Base-by-base conservation (phyloP, 2,888 invertebrate genomes). In the Andrena dorsata region DNA sequence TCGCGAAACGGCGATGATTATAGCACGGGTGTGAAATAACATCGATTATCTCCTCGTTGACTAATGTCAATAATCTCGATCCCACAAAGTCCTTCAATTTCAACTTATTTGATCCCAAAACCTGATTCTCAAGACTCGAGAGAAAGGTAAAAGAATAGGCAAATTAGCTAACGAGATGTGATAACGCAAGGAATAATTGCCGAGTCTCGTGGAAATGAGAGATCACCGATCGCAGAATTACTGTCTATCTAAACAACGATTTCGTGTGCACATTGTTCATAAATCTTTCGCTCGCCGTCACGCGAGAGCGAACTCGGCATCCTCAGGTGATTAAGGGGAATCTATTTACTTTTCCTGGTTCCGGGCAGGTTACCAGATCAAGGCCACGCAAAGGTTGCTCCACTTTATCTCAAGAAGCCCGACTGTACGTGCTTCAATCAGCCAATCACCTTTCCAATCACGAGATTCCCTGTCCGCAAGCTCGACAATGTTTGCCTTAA, bases 371-470 rank as follows among this genome's bases (percentile, higher is more conserved):
- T 71, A 65, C 72, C 60, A 70, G 82, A 88, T 88, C 86, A 88
- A 88, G 88, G 88, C 78, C 88, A 83, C 69, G 74, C 72, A 85
- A 88, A 88, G 86, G 80, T 80, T 85, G 86, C 86, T 85, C 86
- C 84, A 88, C 84, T 88, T 88, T 84, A 73, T 32, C 58, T n/a
- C 30, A 56, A 41, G 30, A 32, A 72, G 63, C 72, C 71, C 49
- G 10, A 58, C 41, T 41, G 41, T 30, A 70, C 26, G 68, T 28
- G 64, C 20, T 28, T 41, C 63, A 53, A 23, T 13, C 49, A 56
- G 56, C 56, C 72, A 60, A 30, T 63, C 58, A 73, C 65, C 65
- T 61, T 41, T 66, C 26, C 56, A 35, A 26, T 16, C 7, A 60
- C 13, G 49, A 64, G 13, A 61, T 10, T 49, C 20, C 23, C 16